Percentiles rank a stretch among this genome's conserved stretches.
These are phyloP conservation scores for Rhadinocentrus ornatus DNA, from an alignment of 2,797 vertebrate species.

Conservation along the genomic window DNA sequence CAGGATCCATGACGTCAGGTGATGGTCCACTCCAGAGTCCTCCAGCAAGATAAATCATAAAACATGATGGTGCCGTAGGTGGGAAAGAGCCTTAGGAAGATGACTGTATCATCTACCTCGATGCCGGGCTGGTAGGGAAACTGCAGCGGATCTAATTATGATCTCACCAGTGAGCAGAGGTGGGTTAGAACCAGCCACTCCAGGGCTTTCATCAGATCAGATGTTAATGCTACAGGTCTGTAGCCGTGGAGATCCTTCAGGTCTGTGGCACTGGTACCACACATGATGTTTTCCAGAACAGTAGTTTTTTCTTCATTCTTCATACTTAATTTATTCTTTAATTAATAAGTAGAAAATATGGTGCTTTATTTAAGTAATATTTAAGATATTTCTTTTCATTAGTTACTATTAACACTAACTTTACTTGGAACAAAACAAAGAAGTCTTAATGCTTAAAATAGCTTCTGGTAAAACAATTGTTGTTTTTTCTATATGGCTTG, in stretches of 20 bases:
- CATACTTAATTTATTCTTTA: not conserved
- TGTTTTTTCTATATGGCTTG: not conserved
- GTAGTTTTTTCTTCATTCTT: too few species aligned
- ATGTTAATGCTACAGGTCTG: too few species aligned
- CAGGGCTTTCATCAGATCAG: not conserved
- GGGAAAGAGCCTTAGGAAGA: too few species aligned
- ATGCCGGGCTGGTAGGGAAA: not conserved
- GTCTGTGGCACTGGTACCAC: too few species aligned
- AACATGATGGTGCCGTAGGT: too few species aligned
- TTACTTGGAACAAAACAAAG: not conserved
- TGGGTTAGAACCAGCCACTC: not conserved
- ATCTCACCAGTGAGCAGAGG: not conserved
- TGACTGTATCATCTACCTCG: too few species aligned
- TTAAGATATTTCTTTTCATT: not conserved
- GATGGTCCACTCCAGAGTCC: not conserved
- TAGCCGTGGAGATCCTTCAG: too few species aligned
- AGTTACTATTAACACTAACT: not conserved
- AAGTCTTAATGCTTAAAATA: not conserved
- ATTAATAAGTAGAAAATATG: too few species aligned
- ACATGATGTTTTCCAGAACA: too few species aligned
- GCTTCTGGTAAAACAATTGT: not conserved
- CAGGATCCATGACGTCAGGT: not conserved
- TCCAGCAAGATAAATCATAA: not conserved
- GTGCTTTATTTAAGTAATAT: not conserved
- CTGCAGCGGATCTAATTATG: not conserved